These are phyloP conservation scores for Drosophila parabipectinata DNA, from an alignment of 1,140 invertebrate genomes.

Conservation along the genomic window DNA sequence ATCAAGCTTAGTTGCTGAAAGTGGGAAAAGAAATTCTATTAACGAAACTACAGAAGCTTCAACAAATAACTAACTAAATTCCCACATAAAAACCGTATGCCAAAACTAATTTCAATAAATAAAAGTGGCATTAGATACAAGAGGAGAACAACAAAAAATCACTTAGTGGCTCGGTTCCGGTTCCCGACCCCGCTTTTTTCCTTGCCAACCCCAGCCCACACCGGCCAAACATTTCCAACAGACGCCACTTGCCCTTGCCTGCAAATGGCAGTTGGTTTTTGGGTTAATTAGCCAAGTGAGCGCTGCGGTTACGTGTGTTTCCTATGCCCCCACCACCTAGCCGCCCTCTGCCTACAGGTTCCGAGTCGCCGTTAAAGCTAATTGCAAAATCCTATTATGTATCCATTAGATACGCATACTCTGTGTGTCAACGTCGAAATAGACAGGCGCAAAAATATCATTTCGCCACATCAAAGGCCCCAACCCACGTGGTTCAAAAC, in stretches of 20 bases:
- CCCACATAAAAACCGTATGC: conserved; percentile 40
- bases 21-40: conserved; percentile 21
- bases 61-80: conserved; percentile 42
- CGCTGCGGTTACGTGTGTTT: conserved; percentile 72
- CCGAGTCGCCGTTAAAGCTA: conserved; percentile 47
- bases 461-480: conserved; percentile 19
- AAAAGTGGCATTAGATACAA: conserved; percentile 63
- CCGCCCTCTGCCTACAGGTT: conserved; percentile 8
- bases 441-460: conserved; percentile 44
- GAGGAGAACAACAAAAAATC: conserved; percentile 36
- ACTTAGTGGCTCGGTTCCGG: conserved; percentile 57
- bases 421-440: conserved; percentile 2
- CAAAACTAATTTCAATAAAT: conserved; percentile 75
- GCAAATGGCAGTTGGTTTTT: conserved; percentile 74
- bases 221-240: conserved; percentile 11
- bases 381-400: conserved; percentile 83
- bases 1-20: background rate
- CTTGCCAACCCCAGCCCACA: background rate
- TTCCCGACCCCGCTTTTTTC: conserved; percentile 17
- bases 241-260: conserved; percentile 47
- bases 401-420: conserved; percentile 77
- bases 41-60: conserved; percentile 16
- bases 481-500: background rate
- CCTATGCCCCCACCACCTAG: conserved; percentile 19
- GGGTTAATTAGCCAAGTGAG: conserved; percentile 76